Evolutionary conservation across 2,888 invertebrate species (phyloP), one percentile per base, ranked within the genome.

Genomic region (Marronus borbonicus): DNA sequence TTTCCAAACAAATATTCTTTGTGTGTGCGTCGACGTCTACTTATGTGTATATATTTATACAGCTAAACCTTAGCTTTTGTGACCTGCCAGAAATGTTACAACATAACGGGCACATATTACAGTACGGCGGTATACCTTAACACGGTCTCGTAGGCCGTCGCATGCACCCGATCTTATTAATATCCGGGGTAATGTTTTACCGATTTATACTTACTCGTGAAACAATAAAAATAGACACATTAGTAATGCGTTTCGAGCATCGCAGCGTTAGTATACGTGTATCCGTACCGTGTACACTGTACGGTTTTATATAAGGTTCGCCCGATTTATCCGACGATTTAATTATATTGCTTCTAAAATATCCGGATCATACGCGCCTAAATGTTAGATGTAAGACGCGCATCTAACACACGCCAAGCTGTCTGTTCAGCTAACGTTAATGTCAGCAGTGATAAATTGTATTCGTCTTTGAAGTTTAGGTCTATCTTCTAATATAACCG

Each of bases 1-100:
- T 83, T 83, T 82, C 82, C 80, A 82, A 82, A 82, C 81, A 80
- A 80, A 83, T 78, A 69, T 79, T 82, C 79, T 79, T 76, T 72
- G 80, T 80, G 80, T 70, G 72, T 49, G 72, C 60, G 79, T 80
- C 44, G 81, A 78, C 74, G 78, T 80, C 49, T 79, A 80, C 77
- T 24, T 82, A 74, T 44, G 39, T 60, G 60, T 58, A 74, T 39
- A 81, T 82, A 79, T 82, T 81, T 78, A 77, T 81, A 82, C 70
- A 76, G 28, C 36, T 80, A 80, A 75, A 78, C 79, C 60, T 78
- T 69, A 28, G 72, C 76, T 68, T 74, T 80, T 81, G 69, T 78
- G 79, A 52, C 69, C 70, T 58, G 79, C 74, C 58, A 79, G 76
- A 36, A 77, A 77, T 68, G 68, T 76, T 76, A 66, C 77, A 77